Base-by-base conservation (phyloP, 2,888 invertebrate genomes). In the Punctoribates punctum region DNA sequence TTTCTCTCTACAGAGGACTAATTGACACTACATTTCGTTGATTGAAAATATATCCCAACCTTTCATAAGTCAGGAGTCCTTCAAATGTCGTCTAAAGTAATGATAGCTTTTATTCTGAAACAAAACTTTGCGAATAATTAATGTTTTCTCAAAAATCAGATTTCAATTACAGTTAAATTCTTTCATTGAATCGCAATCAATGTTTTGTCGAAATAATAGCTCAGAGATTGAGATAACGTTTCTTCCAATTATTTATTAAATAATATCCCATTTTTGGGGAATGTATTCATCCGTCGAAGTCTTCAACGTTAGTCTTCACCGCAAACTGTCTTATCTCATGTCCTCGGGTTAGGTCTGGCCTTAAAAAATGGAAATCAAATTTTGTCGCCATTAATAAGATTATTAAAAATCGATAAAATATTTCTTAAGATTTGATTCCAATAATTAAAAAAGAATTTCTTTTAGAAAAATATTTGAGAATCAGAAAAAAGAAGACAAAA, bases 101-200 rank as follows among this genome's bases (percentile, higher is more conserved):
- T 51, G 51, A 51, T 51, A 51, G 51, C n/a, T 51, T 51, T 51
- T 51, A 20, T 51, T 51, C 20, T n/a, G n/a, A 51, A 51, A 51
- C 51, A 20, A n/a, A 51, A n/a, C 20, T 51, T 51, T 51, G n/a
- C 20, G n/a, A 51, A 20, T 51, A 51, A 51, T 51, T n/a, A 51
- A 51, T 51, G 20, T 6, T 51, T n/a, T 51, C 4, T 20, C 11
- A 51, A n/a, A 51, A 51, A n/a, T 51, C 20, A n/a, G n/a, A n/a
- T 5, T 51, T 17, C 51, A n/a, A 51, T 20, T n/a, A 2, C n/a
- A 2, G 4, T 51, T 3, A 51, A n/a, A 51, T n/a, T 51, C 20
- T 51, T 51, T 2, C n/a, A 51, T 51, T 51, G 51, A 51, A 51
- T 51, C 5, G 51, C 51, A 51, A 51, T 51, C 9, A 51, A 4